A percentile compares a stretch with the other conserved stretches of the same genome.
Conservation (phyloP, 2,888 invertebrate genomes). For the Syritta pipiens region DNA sequence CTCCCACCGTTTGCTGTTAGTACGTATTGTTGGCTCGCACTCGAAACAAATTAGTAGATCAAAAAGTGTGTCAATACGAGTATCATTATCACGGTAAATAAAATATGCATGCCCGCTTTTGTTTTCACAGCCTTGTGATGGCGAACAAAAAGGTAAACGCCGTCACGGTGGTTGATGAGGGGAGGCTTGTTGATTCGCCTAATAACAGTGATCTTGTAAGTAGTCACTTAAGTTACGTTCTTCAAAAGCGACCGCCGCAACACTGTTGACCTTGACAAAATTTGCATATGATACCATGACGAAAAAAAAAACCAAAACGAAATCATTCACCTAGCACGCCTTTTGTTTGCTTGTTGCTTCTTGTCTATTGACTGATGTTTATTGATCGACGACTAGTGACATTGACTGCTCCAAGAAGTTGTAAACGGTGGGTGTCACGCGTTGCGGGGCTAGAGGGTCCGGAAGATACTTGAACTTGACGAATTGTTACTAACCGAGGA, state of each 20-base stretch:
- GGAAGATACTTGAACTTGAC: constrained; percentile 29
- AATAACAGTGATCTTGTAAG: constrained; percentile 4
- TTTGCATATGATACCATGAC: constrained; percentile 20
- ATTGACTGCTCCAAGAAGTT: constrained; percentile 24
- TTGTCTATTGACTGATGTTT: not conserved
- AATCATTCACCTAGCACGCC: not conserved
- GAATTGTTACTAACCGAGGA: constrained; percentile 4
- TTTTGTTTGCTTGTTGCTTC: not conserved
- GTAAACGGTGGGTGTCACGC: constrained; percentile 17
- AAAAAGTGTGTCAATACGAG: constrained; percentile 21
- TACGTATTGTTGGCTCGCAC: not conserved
- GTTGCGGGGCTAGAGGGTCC: not conserved
- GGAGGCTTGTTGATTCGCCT: not conserved
- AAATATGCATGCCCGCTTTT: not conserved
- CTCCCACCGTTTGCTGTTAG: constrained; percentile 4
- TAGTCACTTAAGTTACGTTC: not conserved
- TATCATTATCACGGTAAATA: constrained; percentile 9
- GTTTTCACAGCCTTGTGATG: constrained; percentile 30
- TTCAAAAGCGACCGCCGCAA: constrained; percentile 2
- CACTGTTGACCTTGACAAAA: constrained; percentile 23
- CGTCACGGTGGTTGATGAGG: not conserved
- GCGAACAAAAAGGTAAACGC: not conserved
- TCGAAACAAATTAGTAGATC: not conserved
- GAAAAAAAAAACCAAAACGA: not conserved
- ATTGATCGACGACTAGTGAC: constrained; percentile 12